These are phyloP conservation scores for Tragelaphus scriptus DNA, from an alignment of 2,113 vertebrate species.

Conservation along the genomic window DNA sequence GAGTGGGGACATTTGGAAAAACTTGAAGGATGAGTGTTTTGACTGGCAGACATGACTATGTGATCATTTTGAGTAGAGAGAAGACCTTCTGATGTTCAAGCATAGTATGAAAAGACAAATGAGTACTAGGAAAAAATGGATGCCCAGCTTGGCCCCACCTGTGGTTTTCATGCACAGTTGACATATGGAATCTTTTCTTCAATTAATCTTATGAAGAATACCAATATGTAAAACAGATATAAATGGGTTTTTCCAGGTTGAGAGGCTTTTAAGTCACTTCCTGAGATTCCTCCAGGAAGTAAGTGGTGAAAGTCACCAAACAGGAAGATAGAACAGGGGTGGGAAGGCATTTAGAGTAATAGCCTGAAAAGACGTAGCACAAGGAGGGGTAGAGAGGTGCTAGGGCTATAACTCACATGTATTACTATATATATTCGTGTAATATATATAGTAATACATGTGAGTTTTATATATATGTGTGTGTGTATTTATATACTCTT, in stretches of 20 bases:
- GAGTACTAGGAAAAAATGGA: not conserved
- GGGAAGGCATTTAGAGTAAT: not conserved
- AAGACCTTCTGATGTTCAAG: not conserved
- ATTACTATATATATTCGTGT: no score
- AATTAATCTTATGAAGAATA: not conserved
- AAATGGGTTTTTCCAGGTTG: not conserved
- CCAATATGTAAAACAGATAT: not conserved
- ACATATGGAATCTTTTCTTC: not conserved
- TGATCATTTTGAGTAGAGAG: not conserved
- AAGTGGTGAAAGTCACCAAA: not conserved
- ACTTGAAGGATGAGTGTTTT: not conserved
- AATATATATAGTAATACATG: not conserved
- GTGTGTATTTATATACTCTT: not conserved
- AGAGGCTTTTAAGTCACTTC: not conserved
- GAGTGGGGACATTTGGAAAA: not conserved
- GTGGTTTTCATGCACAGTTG: not conserved
- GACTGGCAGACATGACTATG: not conserved
- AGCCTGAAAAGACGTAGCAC: not conserved
- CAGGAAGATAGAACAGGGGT: no score
- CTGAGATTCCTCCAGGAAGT: not conserved
- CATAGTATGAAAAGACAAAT: not conserved
- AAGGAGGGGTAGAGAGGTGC: not conserved
- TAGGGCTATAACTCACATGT: no score
- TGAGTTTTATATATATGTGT: not conserved
- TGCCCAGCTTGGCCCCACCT: not conserved